These are phyloP conservation scores for Phengaris arion DNA, from an alignment of 2,888 invertebrate genomes.

Conservation along the genomic window DNA sequence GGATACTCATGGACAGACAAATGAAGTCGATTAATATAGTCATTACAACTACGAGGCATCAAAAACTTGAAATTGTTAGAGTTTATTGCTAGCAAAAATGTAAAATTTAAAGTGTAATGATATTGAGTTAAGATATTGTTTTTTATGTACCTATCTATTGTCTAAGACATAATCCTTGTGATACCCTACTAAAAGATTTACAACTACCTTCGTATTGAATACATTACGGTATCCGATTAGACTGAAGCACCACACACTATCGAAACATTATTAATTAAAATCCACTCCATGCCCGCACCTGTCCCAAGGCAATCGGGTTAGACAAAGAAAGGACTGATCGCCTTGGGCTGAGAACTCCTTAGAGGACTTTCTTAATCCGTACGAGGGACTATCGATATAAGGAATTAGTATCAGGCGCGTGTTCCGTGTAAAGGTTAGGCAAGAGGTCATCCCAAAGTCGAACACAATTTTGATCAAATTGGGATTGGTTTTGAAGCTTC, in stretches of 20 bases:
- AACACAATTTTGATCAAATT: too few relatives aligned
- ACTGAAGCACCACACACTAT: slow-evolving; percentile 56
- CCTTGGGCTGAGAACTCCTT: slow-evolving; percentile 63
- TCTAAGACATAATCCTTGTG: background rate
- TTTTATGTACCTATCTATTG: too few relatives aligned
- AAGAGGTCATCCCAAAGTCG: too few relatives aligned
- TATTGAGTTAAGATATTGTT: too few relatives aligned
- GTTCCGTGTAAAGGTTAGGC: slow-evolving; percentile 35
- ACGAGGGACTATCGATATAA: slow-evolving; percentile 66
- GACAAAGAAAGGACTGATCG: slow-evolving; percentile 61
- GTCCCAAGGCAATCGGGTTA: slow-evolving; percentile 66
- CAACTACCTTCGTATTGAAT: slow-evolving; percentile 35
- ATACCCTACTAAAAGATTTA: slow-evolving; percentile 27
- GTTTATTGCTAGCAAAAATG: too few relatives aligned
- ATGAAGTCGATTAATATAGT: too few relatives aligned
- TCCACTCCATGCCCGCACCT: slow-evolving; percentile 68
- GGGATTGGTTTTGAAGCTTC: too few relatives aligned
- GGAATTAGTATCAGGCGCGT: slow-evolving; percentile 40
- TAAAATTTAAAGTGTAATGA: too few relatives aligned
- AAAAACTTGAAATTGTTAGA: too few relatives aligned
- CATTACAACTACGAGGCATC: too few relatives aligned
- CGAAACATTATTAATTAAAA: slow-evolving; percentile 77
- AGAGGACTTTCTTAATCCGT: slow-evolving; percentile 60
- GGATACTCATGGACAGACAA: background rate
- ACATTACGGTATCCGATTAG: slow-evolving; percentile 44